A percentile compares a stretch with the other conserved stretches of the same genome.
Evolutionary conservation across 1,140 invertebrate genomes (phyloP).

Genomic region (Stegodyphus mimosarum): DNA sequence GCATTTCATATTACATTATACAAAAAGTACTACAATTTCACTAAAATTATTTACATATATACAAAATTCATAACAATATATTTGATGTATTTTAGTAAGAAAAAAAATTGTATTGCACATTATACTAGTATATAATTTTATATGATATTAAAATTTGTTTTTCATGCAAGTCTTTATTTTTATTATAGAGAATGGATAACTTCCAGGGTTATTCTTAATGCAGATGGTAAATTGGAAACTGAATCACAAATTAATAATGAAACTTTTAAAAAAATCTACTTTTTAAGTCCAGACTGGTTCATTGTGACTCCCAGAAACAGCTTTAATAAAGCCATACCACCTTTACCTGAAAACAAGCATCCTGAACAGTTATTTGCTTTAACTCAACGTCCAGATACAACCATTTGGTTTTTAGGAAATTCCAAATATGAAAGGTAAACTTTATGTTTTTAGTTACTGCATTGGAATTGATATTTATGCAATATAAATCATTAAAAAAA

Average conservation of each 20-base stretch:
- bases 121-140: too few species aligned
- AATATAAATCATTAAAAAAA: not conserved
- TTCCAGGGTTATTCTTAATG: not conserved
- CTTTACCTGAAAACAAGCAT: slow-evolving; percentile 18
- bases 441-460: not conserved
- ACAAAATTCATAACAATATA: too few species aligned
- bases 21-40: too few species aligned
- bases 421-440: slow-evolving; percentile 45
- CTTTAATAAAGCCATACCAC: not conserved
- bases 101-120: too few species aligned
- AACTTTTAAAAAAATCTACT: not conserved
- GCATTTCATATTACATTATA: too few species aligned
- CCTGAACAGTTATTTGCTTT: slow-evolving; percentile 19
- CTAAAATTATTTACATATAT: too few species aligned
- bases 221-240: not conserved
- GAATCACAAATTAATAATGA: not conserved
- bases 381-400: not conserved
- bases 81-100: too few species aligned
- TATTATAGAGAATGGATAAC: not conserved
- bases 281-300: not conserved
- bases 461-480: not conserved
- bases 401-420: slow-evolving; percentile 31
- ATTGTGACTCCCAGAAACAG: slow-evolving; percentile 23
- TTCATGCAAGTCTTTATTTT: slow-evolving; percentile 5
- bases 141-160: too few species aligned